Evolutionary conservation across 2,888 invertebrate genomes (phyloP), one percentile per base, ranked within the genome.

Genomic region (Hypena proboscidalis): DNA sequence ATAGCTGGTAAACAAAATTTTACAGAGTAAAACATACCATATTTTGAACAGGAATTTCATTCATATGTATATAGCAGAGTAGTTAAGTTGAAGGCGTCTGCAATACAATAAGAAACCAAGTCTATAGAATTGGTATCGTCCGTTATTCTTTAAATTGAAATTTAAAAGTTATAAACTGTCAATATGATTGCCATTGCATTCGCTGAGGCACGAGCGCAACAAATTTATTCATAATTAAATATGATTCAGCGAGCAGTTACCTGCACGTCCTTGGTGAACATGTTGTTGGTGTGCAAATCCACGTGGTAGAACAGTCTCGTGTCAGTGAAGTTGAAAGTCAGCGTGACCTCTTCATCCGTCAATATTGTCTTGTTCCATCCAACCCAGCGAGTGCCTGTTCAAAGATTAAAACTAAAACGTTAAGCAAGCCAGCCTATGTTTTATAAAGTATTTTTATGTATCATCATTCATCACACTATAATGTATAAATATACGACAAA

Each of bases 261-360:
- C 93, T 95, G 94, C 3, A 97, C 95, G 51, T 95, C 95, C 75
- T 95, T 94, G 20, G 94, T 94, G 72, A 95, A 95, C 91, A 95
- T 94, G 79, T 97, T 96, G 84, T 95, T 96, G 34, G 94, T 93
- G 76, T 96, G 95, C 19, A 97, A 91, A 62, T 94, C 93, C 8
- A 96, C 92, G 40, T 92, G 91, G 19, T 93, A 91, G 78, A 98
- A 97, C 68, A 96, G 94, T 11, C 96, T 92, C 1, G 95, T 91
- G 35, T 92, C 92, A 57, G 94, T 94, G 80, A 98, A 98, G 79
- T 96, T 95, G 80, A 98, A 97, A 1, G 94, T 92, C 26, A 98
- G 91, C 65, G 95, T 94, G 4, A 97, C 90, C 30, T 94, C 94
- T 2, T 87, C 84, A 33, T 93, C 92, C 1, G 92, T 82, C 25